Evolutionary conservation across 2,888 invertebrate genomes (phyloP).

Genomic region (Eucera pruinosa): DNA sequence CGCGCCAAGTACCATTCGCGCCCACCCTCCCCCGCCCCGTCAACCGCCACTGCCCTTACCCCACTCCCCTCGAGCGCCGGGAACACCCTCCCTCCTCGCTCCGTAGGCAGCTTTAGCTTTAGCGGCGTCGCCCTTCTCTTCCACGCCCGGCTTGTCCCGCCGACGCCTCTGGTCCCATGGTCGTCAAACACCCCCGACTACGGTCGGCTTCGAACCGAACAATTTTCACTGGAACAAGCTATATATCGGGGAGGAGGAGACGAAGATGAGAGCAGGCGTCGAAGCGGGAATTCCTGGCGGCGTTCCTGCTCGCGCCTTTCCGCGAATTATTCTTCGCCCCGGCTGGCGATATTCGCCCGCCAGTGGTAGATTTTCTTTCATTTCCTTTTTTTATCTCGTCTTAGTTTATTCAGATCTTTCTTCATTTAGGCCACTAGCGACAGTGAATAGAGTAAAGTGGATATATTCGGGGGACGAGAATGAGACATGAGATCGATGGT

Average conservation of each 20-base stretch:
- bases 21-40: slow-evolving; percentile 27
- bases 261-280: background rate
- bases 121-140: slow-evolving; percentile 60
- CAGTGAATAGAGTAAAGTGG: slow-evolving; percentile 2
- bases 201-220: slow-evolving; percentile 67
- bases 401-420: background rate
- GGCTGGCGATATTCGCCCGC: background rate
- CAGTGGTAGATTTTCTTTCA: background rate
- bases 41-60: background rate
- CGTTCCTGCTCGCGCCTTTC: slow-evolving; percentile 24
- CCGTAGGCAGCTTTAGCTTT: slow-evolving; percentile 38
- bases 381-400: background rate
- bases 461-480: background rate
- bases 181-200: slow-evolving; percentile 80
- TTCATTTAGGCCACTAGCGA: background rate
- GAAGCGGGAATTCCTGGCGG: slow-evolving; percentile 23
- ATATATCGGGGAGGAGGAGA: background rate
- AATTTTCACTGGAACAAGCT: slow-evolving; percentile 45
- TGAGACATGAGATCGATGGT: slow-evolving; percentile 11
- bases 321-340: slow-evolving; percentile 19
- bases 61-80: slow-evolving; percentile 10
- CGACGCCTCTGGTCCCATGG: slow-evolving; percentile 75
- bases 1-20: slow-evolving; percentile 47
- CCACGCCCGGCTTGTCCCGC: slow-evolving; percentile 73
- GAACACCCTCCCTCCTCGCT: slow-evolving; percentile 18